Evolutionary conservation across 2,888 invertebrate species (phyloP).

Genomic region (Apomyelois bistriatella): DNA sequence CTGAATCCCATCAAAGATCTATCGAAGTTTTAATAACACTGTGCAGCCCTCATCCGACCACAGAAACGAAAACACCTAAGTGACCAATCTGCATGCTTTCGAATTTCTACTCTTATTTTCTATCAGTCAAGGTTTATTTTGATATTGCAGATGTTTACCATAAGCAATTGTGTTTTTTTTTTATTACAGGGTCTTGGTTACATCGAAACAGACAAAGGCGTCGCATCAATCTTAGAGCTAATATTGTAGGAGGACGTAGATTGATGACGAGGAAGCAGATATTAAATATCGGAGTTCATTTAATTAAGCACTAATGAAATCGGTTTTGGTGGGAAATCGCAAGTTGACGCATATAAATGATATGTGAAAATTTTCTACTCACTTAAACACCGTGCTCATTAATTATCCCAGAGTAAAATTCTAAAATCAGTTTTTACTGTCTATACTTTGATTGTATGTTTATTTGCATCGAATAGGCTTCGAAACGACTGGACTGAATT

Average conservation of each 20-base stretch:
- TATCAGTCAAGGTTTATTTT: not conserved
- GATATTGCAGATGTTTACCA: not conserved
- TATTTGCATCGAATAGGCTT: too few relatives aligned
- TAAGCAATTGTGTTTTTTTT: slow-evolving; percentile 11
- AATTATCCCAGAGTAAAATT: too few relatives aligned
- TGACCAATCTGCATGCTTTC: not conserved
- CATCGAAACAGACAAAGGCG: slow-evolving; percentile 13
- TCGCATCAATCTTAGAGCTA: slow-evolving; percentile 19
- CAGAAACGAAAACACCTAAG: not conserved
- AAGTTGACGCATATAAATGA: not conserved
- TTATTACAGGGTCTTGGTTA: not conserved
- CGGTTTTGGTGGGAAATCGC: not conserved
- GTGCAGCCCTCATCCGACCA: not conserved
- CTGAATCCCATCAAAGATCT: not conserved
- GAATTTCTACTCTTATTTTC: not conserved
- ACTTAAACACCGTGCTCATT: too few relatives aligned
- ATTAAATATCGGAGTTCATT: slow-evolving; percentile 17
- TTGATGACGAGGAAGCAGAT: slow-evolving; percentile 16
- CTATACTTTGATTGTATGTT: too few relatives aligned
- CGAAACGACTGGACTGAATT: too few relatives aligned
- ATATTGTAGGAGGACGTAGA: slow-evolving; percentile 19
- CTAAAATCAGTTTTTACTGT: too few relatives aligned
- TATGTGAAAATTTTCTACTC: not conserved
- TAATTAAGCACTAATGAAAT: slow-evolving; percentile 18
- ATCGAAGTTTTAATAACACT: slow-evolving; percentile 6